Evolutionary conservation across 2,888 invertebrate species (phyloP).

Genomic region (Cantharis nigra): DNA sequence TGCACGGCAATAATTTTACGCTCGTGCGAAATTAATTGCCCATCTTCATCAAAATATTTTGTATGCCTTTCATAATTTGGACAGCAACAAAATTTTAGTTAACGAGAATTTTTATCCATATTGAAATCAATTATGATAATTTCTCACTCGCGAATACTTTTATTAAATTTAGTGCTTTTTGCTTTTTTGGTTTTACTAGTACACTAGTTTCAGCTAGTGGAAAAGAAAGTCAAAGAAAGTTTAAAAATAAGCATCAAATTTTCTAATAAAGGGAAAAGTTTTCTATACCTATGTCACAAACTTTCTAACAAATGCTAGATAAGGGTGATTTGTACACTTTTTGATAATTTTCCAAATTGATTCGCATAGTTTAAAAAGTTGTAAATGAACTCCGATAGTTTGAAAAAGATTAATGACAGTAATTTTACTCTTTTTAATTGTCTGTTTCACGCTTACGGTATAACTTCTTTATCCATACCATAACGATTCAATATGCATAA

Average conservation of each 20-base stretch:
- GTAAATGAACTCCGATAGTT: not conserved
- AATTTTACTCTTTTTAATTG: not conserved
- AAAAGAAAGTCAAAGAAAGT: not conserved
- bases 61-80: not conserved
- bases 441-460: not conserved
- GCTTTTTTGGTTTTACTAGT: not conserved
- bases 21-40: not conserved
- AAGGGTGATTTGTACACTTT: not conserved
- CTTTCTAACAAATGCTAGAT: not conserved
- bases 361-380: not conserved
- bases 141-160: not conserved
- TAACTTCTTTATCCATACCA: not conserved
- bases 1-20: not conserved
- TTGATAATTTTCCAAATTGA: not conserved
- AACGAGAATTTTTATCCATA: not conserved
- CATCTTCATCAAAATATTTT: not conserved
- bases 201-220: not conserved
- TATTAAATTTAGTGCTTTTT: no score
- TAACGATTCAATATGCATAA: not conserved
- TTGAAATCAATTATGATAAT: not conserved
- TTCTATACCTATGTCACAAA: not conserved
- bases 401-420: not conserved
- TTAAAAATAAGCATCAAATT: not conserved
- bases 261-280: not conserved
- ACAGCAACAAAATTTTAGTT: not conserved